These are phyloP conservation scores for Luperina testacea DNA, from an alignment of 2,888 invertebrate species.

Conservation along the genomic window DNA sequence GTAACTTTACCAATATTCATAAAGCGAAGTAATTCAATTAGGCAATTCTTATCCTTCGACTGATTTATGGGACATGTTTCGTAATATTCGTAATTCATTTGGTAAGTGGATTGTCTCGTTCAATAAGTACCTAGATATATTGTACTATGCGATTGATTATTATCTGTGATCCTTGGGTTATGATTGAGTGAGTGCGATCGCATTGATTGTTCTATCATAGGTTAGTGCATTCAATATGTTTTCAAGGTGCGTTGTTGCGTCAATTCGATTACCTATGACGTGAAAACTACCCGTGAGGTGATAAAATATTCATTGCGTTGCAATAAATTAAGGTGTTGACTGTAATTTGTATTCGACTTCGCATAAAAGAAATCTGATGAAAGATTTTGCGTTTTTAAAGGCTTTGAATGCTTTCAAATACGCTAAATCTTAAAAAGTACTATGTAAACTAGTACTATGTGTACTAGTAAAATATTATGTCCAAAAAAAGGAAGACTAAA, in stretches of 20 bases:
- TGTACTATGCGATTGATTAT: conserved; percentile 16
- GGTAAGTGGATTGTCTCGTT: conserved; percentile 34
- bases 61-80: conserved; percentile 39
- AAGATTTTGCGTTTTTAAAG: background rate
- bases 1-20: conserved; percentile 14
- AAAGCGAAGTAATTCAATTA: conserved; percentile 42
- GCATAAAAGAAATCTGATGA: background rate
- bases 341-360: conserved; percentile 13
- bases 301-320: conserved; percentile 46
- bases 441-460: no score
- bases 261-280: conserved; percentile 51
- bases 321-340: conserved; percentile 27
- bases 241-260: conserved; percentile 52
- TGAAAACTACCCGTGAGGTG: conserved; percentile 15
- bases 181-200: conserved; percentile 30
- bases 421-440: background rate
- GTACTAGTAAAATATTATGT: no score
- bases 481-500: no score
- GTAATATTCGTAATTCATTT: conserved; percentile 35
- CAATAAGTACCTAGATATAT: conserved; percentile 18
- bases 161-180: conserved; percentile 18
- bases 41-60: conserved; percentile 27
- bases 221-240: conserved; percentile 49
- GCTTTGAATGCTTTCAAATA: background rate
- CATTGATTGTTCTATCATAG: conserved; percentile 27